Conservation (phyloP, 2,797 vertebrate species). For the Spizella passerina region DNA sequence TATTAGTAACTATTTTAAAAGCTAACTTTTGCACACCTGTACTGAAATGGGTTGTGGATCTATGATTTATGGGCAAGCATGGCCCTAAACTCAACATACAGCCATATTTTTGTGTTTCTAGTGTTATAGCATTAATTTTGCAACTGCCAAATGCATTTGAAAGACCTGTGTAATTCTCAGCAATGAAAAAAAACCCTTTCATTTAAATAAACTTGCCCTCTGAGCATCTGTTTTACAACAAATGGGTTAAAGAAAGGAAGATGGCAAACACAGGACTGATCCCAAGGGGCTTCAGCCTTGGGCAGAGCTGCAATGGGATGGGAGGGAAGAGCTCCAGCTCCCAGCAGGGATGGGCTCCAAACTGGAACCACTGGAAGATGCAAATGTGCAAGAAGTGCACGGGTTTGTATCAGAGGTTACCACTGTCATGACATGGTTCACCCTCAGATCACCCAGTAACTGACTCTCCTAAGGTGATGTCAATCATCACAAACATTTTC, state of each 20-base stretch:
- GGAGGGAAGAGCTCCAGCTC: neutral
- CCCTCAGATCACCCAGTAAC: neutral
- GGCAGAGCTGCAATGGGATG: neutral
- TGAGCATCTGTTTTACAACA: neutral
- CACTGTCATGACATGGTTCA: neutral
- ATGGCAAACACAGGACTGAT: neutral
- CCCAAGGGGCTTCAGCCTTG: fast-evolving
- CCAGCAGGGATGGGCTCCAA: neutral
- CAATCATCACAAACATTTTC: neutral
- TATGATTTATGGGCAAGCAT: neutral
- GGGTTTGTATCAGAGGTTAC: neutral
- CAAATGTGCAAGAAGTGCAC: neutral
- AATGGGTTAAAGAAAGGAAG: neutral
- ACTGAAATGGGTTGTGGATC: neutral
- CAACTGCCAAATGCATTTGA: neutral
- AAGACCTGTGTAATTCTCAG: neutral
- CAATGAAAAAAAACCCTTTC: neutral
- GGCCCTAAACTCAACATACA: neutral
- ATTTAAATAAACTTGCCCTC: neutral
- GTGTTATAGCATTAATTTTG: neutral
- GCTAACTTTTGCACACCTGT: slow-evolving; percentile 28
- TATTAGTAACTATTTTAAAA: slow-evolving; percentile 11
- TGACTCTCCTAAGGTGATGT: neutral
- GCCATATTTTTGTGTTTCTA: neutral
- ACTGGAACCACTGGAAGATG: neutral